Evolutionary conservation across 2,797 vertebrate genomes (phyloP).

Genomic region (Tangara arthus): DNA sequence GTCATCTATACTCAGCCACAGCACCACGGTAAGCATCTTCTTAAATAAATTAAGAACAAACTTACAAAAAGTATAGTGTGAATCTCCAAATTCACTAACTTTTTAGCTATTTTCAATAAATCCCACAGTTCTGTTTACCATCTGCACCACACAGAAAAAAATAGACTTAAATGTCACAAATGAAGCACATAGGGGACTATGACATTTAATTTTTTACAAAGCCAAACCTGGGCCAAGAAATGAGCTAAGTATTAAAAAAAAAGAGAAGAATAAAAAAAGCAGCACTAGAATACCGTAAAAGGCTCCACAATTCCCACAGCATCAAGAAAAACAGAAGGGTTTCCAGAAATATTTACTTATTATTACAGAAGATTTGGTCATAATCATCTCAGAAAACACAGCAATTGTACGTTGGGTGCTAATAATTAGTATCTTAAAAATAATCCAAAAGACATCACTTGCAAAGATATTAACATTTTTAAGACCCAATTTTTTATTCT

Average conservation of each 20-base stretch:
- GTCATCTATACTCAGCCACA: neutral
- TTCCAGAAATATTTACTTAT: neutral
- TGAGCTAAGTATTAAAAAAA: neutral
- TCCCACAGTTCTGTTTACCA: neutral
- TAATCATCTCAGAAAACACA: neutral
- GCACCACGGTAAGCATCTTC: neutral
- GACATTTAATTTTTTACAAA: neutral
- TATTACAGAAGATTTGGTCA: neutral
- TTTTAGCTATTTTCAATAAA: neutral
- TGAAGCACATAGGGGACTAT: neutral
- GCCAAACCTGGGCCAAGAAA: neutral
- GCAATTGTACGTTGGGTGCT: neutral
- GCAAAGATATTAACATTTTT: neutral
- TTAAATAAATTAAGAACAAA: neutral
- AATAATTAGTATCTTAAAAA: neutral
- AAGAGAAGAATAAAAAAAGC: fast-evolving
- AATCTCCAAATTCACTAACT: neutral
- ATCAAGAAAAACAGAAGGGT: neutral
- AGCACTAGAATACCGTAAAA: neutral
- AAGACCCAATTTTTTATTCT: neutral
- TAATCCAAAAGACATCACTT: neutral
- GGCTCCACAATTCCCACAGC: neutral
- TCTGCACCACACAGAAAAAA: neutral
- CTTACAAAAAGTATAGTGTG: neutral
- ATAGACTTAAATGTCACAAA: neutral